Percentiles rank a stretch among this genome's conserved stretches.
These are phyloP conservation scores for Drosophila kuntzei DNA, from an alignment of 2,888 invertebrate species.

Conservation along the genomic window DNA sequence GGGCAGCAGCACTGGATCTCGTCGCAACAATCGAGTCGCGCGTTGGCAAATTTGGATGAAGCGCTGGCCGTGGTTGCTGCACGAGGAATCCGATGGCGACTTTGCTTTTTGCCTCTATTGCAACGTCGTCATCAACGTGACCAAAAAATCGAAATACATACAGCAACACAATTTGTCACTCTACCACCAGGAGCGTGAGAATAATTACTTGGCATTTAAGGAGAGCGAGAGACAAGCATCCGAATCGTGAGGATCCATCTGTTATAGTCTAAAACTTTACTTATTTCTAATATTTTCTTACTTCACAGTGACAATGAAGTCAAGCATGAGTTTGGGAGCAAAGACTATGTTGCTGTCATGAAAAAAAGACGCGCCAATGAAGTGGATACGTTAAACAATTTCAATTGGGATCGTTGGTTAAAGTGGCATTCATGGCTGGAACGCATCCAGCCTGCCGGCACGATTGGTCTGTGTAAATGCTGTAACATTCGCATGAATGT, in stretches of 20 bases:
- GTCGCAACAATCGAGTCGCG: constrained; percentile 19
- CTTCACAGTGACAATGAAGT: constrained; percentile 42
- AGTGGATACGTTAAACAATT: constrained; percentile 69
- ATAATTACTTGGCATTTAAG: constrained; percentile 74
- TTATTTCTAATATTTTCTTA: not conserved
- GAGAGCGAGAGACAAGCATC: constrained; percentile 51
- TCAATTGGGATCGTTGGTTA: constrained; percentile 79
- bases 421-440: constrained; percentile 69
- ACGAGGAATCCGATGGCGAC: constrained; percentile 65
- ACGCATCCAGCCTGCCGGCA: constrained; percentile 59
- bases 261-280: not conserved
- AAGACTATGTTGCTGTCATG: constrained; percentile 61
- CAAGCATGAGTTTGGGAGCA: constrained; percentile 77
- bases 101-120: constrained; percentile 79
- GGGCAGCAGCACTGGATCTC: constrained; percentile 37
- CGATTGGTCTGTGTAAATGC: constrained; percentile 71
- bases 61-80: constrained; percentile 78
- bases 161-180: constrained; percentile 71
- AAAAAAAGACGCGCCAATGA: constrained; percentile 68
- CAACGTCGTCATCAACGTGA: constrained; percentile 65
- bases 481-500: constrained; percentile 75
- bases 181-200: constrained; percentile 77
- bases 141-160: constrained; percentile 43
- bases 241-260: constrained; percentile 38
- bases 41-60: constrained; percentile 70